These are phyloP conservation scores for Drosophila kohkoa DNA, from an alignment of 1,140 invertebrate genomes.

Conservation along the genomic window DNA sequence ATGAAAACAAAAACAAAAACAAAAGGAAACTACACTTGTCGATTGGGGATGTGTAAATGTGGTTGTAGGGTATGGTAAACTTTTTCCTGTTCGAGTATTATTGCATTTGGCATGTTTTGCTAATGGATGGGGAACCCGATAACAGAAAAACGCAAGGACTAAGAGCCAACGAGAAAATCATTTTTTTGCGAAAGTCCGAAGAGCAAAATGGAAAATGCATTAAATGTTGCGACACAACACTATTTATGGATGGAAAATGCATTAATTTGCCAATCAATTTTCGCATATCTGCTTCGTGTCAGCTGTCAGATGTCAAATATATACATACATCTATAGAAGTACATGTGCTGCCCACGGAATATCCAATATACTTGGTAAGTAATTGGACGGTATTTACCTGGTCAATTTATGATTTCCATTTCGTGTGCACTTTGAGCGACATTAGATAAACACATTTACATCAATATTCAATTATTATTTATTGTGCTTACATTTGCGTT, in stretches of 20 bases:
- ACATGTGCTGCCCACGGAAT: conserved; percentile 8
- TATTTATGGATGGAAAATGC: conserved; percentile 7
- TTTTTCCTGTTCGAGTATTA: conserved; percentile 4
- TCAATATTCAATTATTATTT: conserved; percentile 62
- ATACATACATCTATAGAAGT: no score
- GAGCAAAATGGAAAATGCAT: conserved; percentile 12
- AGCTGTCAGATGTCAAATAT: conserved; percentile 54
- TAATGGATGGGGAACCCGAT: background rate
- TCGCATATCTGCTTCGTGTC: conserved; percentile 29
- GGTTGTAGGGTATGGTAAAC: background rate
- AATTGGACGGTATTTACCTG: conserved; percentile 48
- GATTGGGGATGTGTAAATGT: background rate
- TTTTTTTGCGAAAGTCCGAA: background rate
- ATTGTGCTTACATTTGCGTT: conserved; percentile 67
- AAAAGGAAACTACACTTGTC: background rate
- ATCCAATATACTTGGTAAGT: conserved; percentile 5
- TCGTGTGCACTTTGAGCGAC: conserved; percentile 43
- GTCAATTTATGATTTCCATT: conserved; percentile 63
- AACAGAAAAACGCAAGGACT: background rate
- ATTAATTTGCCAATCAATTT: conserved; percentile 42
- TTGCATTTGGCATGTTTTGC: conserved; percentile 1
- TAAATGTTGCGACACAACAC: conserved; percentile 9
- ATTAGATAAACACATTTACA: conserved; percentile 61
- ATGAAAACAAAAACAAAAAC: background rate
- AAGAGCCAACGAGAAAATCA: conserved; percentile 11